Conservation (phyloP, 2,113 vertebrate genomes). For the Hyaena hyaena region DNA sequence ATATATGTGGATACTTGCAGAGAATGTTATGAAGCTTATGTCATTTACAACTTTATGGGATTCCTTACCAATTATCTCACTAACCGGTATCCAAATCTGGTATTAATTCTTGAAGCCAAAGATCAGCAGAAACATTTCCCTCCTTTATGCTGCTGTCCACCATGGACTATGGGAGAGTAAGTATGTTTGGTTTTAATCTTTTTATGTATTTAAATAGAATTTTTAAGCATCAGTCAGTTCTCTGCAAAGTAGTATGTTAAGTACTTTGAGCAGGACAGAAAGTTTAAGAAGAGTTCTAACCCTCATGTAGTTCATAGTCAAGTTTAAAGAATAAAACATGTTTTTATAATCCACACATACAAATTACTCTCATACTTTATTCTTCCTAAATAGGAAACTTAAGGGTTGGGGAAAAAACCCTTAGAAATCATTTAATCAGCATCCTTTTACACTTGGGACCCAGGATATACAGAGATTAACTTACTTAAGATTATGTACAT, state of each 20-base stretch:
- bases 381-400: constrained; percentile 24
- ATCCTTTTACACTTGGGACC: neutral
- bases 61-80: constrained; percentile 97
- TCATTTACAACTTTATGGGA: constrained; percentile 99
- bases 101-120: constrained; percentile 96
- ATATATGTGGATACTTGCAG: constrained; percentile 99
- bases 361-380: neutral
- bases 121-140: constrained; percentile 97
- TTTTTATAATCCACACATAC: neutral
- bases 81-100: constrained; percentile 95
- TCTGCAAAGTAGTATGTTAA: neutral
- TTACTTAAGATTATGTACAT: neutral
- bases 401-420: neutral
- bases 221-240: neutral
- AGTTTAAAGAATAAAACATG: neutral
- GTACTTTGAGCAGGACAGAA: neutral
- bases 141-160: constrained; percentile 96
- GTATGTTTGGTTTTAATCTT: constrained; percentile 79
- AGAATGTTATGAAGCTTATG: constrained; percentile 99
- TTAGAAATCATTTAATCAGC: neutral
- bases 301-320: neutral
- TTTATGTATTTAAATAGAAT: neutral
- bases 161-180: constrained; percentile 99
- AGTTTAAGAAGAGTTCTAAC: neutral
- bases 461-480: neutral